These are phyloP conservation scores for Rhinoptilus africanus DNA, from an alignment of 2,113 vertebrate species.

Conservation along the genomic window DNA sequence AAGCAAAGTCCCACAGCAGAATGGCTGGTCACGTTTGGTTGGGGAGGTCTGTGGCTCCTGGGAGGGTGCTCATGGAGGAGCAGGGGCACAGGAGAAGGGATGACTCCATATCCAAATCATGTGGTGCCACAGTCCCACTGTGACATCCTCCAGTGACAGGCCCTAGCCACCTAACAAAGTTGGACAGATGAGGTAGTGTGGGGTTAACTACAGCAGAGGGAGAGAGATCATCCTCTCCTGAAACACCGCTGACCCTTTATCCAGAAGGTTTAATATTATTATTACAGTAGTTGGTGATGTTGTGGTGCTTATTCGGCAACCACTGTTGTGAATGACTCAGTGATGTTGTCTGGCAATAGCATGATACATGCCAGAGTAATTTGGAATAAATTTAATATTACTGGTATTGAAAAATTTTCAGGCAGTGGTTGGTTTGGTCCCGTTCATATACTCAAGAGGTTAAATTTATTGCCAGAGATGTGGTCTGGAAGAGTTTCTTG, in stretches of 20 bases:
- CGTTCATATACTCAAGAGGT: not conserved
- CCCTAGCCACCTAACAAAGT: not conserved
- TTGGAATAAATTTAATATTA: not conserved
- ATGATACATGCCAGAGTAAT: not conserved
- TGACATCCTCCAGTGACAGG: not conserved
- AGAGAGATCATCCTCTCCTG: not conserved
- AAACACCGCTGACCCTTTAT: not conserved
- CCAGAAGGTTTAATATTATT: not conserved
- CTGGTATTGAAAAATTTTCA: not conserved
- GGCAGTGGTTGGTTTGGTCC: not conserved
- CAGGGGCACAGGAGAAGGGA: not conserved
- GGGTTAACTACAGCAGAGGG: not conserved
- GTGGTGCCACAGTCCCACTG: not conserved
- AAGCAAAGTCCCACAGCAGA: not conserved
- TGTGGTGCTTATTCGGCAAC: not conserved
- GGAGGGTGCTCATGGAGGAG: not conserved
- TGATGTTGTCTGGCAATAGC: not conserved
- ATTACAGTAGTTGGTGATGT: not conserved
- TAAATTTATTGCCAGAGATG: not conserved
- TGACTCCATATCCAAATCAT: not conserved
- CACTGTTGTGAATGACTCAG: not conserved
- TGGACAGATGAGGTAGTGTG: not conserved
- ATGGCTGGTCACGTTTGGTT: not conserved
- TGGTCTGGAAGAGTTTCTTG: not conserved
- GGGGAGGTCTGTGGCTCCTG: not conserved